Percentiles rank a stretch among this genome's conserved stretches.
Evolutionary conservation across 2,113 vertebrate genomes (phyloP).

Genomic region (Entosphenus tridentatus): DNA sequence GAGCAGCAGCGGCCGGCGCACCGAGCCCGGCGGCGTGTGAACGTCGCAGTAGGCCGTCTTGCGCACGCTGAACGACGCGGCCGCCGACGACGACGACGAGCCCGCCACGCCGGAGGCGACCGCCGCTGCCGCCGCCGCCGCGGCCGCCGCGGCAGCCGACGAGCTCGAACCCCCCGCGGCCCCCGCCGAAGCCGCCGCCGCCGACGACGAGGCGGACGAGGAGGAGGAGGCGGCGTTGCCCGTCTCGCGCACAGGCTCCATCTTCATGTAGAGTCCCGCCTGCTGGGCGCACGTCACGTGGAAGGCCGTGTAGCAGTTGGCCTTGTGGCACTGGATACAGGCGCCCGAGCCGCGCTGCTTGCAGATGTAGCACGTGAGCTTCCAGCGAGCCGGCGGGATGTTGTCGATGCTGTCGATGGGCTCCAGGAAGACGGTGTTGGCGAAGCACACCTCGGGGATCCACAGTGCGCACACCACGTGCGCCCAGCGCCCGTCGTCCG

Average conservation of each 20-base stretch:
- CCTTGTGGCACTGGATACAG: conserved; percentile 97
- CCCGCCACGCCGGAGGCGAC: too few relatives aligned
- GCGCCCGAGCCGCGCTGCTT: conserved; percentile 88
- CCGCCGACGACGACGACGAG: too few relatives aligned
- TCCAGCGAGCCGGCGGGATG: conserved; percentile 86
- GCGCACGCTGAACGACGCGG: conserved; percentile 46
- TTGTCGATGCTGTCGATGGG: conserved; percentile 97
- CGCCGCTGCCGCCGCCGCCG: too few relatives aligned
- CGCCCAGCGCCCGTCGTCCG: conserved; percentile 84
- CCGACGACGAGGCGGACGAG: too few relatives aligned
- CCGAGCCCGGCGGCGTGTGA: conserved; percentile 70
- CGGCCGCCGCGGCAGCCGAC: too few relatives aligned
- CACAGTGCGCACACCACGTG: conserved; percentile 92
- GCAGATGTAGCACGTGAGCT: conserved; percentile 97
- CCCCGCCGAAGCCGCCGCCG: too few relatives aligned
- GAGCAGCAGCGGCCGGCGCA: conserved; percentile 29
- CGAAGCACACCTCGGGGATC: conserved; percentile 98
- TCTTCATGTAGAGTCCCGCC: conserved; percentile 96
- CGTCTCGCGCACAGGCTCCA: conserved; percentile 87
- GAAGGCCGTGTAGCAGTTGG: conserved; percentile 97
- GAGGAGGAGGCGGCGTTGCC: conserved; percentile 43
- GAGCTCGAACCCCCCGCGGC: too few relatives aligned
- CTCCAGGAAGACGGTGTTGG: conserved; percentile 94
- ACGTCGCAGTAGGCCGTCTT: conserved; percentile 97
- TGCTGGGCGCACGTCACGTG: conserved; percentile 95